Evolutionary conservation across 2,113 vertebrate genomes (phyloP), one percentile per base, ranked within the genome.

Genomic region (Rhipidura dahli): DNA sequence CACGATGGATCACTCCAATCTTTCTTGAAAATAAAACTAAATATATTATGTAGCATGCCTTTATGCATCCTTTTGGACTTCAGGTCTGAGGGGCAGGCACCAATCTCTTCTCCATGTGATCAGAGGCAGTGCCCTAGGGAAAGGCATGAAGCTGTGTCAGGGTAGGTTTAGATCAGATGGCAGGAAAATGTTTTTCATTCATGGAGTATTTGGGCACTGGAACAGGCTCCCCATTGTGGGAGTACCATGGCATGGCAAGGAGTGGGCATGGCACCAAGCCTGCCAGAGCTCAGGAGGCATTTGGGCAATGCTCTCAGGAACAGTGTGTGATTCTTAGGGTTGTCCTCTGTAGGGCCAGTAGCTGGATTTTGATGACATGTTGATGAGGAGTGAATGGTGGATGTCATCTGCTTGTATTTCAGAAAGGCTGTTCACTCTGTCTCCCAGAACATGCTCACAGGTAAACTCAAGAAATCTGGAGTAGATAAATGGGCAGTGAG

Each of bases 121-220:
- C 14, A 15, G 7, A 7, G 27, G 15, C 10, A 82, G 7, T 18
- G 6, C 7, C 9, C 23, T 18, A 11, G 21, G 14, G 47, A 75
- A 47, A 39, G 16, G 11, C 5, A 10, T 14, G 21, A 35, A 47
- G 17, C 6, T 75, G 20, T n/a, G 37, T 30, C 23, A 18, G 20
- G 9, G 13, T 8, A 21, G 16, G n/a, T 21, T 53, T 39, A 26
- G 11, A 28, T 75, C 28, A 21, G 5, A 33, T 20, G 20, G 7
- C 21, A 68, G 33, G 23, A 51, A 81, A 21, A 13, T n/a, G 5
- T 30, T 39, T 73, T 59, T 12, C 15, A 45, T 15, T 10, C 44
- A 30, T 2, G 1, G 39, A 16, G 9, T 9, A 5, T 4, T 0
- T 89, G 37, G 19, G 28, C 24, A 30, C 13, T 17, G 35, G 13